Evolutionary conservation across 2,113 vertebrate species (phyloP).

Genomic region (Phalacrocorax brasilianus): DNA sequence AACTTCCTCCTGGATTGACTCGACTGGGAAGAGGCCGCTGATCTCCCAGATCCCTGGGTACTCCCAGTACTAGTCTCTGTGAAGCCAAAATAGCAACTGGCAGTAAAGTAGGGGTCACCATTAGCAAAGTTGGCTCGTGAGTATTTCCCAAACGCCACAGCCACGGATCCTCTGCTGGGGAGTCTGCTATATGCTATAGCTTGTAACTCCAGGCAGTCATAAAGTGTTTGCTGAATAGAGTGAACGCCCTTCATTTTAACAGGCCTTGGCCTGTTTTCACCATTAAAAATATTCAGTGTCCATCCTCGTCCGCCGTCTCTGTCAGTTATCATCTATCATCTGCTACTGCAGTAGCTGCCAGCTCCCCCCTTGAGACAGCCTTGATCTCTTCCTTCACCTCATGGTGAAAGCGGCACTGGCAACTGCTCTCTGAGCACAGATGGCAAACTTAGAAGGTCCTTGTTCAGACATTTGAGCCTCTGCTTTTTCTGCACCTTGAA

Average conservation of each 20-base stretch:
- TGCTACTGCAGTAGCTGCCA: background rate
- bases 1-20: background rate
- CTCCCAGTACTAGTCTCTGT: background rate
- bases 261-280: background rate
- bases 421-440: background rate
- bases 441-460: background rate
- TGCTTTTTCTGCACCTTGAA: background rate
- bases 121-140: background rate
- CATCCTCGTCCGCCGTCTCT: background rate
- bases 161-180: fast-evolving
- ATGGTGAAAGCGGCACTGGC: background rate
- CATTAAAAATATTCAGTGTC: fast-evolving
- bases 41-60: background rate
- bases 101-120: background rate
- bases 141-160: background rate
- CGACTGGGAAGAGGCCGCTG: fast-evolving
- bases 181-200: background rate
- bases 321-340: background rate
- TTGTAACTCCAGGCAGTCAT: background rate
- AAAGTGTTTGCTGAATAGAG: background rate
- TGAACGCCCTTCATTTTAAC: background rate
- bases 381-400: background rate
- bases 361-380: background rate
- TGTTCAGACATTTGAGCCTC: background rate
- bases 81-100: background rate